These are phyloP conservation scores for Ormyrus labotus DNA, from an alignment of 2,888 invertebrate species.

Conservation along the genomic window DNA sequence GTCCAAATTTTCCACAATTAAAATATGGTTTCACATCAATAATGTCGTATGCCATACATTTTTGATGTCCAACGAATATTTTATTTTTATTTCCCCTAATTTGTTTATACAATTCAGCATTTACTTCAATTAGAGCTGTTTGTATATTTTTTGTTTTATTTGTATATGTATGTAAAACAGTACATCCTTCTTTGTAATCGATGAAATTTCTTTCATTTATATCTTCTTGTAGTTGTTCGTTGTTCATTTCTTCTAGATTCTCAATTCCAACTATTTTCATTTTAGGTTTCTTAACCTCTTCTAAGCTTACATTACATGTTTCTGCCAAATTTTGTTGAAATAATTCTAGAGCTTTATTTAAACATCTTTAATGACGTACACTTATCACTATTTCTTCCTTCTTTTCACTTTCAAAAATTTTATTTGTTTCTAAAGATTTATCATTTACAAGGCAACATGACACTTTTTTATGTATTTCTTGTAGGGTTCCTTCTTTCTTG, in stretches of 20 bases:
- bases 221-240: background rate
- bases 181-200: background rate
- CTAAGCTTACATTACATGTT: background rate
- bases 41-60: too few species aligned
- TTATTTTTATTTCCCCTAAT: background rate
- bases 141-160: background rate
- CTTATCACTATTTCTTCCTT: background rate
- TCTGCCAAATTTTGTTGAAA: background rate
- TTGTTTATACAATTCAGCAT: background rate
- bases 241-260: background rate
- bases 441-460: too few species aligned
- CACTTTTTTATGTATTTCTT: background rate
- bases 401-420: background rate
- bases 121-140: background rate
- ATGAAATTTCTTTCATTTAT: background rate
- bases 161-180: background rate
- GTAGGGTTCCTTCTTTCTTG: background rate
- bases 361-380: background rate
- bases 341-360: background rate
- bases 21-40: too few species aligned
- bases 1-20: background rate
- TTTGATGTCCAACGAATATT: too few species aligned
- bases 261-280: background rate
- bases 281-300: too few species aligned
- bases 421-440: background rate